These are phyloP conservation scores for Drosophila mayaguana DNA, from an alignment of 2,888 invertebrate species.

Conservation along the genomic window DNA sequence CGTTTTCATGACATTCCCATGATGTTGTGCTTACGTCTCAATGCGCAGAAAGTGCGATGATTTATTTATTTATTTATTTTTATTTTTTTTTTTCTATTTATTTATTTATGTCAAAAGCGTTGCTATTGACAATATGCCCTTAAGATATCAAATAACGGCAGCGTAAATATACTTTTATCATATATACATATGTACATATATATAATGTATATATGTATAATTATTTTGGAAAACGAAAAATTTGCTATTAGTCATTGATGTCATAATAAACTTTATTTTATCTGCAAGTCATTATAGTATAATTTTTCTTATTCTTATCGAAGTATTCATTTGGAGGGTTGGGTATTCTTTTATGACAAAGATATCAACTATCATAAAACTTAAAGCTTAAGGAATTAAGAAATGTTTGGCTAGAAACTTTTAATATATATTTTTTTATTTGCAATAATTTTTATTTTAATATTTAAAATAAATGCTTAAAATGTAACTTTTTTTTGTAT, in stretches of 20 bases:
- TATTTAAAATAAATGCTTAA: too few species aligned
- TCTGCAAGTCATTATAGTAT: neutral
- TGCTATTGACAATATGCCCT: conserved; percentile 13
- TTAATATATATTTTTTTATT: too few species aligned
- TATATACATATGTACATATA: too few species aligned
- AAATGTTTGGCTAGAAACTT: too few species aligned
- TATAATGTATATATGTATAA: too few species aligned
- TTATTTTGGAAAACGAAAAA: too few species aligned
- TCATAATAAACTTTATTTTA: neutral
- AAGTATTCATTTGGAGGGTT: neutral
- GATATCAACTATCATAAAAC: neutral
- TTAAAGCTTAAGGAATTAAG: neutral
- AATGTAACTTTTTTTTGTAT: too few species aligned
- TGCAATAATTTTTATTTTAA: too few species aligned
- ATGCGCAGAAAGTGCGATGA: conserved; percentile 31
- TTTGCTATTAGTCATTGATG: neutral
- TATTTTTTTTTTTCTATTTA: neutral
- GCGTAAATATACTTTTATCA: neutral
- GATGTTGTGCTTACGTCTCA: conserved; percentile 31
- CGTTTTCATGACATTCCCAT: conserved; percentile 30
- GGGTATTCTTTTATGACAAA: neutral
- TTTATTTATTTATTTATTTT: neutral
- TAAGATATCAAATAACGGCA: conserved; percentile 5
- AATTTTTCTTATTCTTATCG: neutral
- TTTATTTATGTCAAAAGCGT: neutral